Evolutionary conservation across 2,113 vertebrate species (phyloP), one percentile per base, ranked within the genome.

Genomic region (Tragelaphus imberbis): DNA sequence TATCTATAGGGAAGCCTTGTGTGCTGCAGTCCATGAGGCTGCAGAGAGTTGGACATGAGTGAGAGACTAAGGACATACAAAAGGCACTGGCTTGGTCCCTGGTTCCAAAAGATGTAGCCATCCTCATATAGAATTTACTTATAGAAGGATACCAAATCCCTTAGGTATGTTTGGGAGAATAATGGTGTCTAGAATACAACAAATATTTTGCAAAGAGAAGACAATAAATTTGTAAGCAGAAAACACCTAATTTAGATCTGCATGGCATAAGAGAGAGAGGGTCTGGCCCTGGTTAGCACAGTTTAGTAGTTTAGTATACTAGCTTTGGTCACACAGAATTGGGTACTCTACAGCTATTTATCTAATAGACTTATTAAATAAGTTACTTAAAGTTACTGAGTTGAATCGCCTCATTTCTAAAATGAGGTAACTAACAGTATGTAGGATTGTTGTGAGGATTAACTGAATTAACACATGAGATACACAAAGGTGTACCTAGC

Each of bases 261-360:
- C 14, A 17, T 49, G 28, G 55, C 40, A 25, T 10, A 95, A 49
- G n/a, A 63, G 84, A 92, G 55, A 89, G 19, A 85, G 21, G 59
- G 23, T 88, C 14, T 79, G 68, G 55, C 13, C 17, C 75, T 77
- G 88, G 53, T 84, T 53, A 84, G n/a, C 30, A 36, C 14, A 90
- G 15, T 21, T 19, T 1, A 86, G 11, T 58, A 44, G 36, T 80
- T 53, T 21, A 88, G 49, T 93, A 30, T 75, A 96, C 80, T 68
- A 89, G 56, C 11, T 91, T 87, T 87, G 28, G 40, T 92, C 63
- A 95, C 55, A 75, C 9, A 95, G 49, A 97, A 96, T 58, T 92
- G 19, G 49, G 2, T 63, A 81, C 12, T 71, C 23, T 63, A 90
- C 10, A 85, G 65, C 7, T 94, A 86, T 49, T 88, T 90, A 79